Conservation (phyloP, 1,140 invertebrate genomes). For the Zaprionus camerounensis region DNA sequence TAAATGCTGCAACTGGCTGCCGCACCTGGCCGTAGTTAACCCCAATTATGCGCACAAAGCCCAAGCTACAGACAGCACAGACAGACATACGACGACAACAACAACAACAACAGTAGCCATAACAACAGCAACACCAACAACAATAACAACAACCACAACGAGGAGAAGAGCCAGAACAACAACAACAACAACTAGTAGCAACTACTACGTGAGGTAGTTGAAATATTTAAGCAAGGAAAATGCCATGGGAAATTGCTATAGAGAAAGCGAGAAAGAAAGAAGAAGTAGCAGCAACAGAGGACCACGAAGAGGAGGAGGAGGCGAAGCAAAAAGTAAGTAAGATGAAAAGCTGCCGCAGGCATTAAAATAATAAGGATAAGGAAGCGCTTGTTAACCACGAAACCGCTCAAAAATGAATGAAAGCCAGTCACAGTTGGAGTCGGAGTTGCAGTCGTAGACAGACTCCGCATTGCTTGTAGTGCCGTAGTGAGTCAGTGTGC, state of each 20-base stretch:
- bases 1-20: slow-evolving; percentile 18
- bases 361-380: slow-evolving; percentile 83
- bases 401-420: slow-evolving; percentile 81
- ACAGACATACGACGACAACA: slow-evolving; percentile 11
- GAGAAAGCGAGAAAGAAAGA: slow-evolving; percentile 15
- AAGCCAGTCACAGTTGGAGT: slow-evolving; percentile 39
- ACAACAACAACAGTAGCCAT: not conserved
- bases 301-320: too few relatives aligned
- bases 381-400: slow-evolving; percentile 82
- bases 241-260: slow-evolving; percentile 35
- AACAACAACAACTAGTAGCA: slow-evolving; percentile 22
- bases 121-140: slow-evolving; percentile 28
- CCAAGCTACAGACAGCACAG: slow-evolving; percentile 43
- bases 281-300: slow-evolving; percentile 10
- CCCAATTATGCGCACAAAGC: slow-evolving; percentile 76
- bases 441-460: slow-evolving; percentile 22
- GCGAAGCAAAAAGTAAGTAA: slow-evolving; percentile 68
- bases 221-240: slow-evolving; percentile 74
- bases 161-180: not conserved
- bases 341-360: slow-evolving; percentile 80
- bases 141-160: not conserved
- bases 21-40: slow-evolving; percentile 73
- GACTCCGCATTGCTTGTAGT: not conserved
- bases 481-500: slow-evolving; percentile 47
- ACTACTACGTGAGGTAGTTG: slow-evolving; percentile 58